Percentiles rank a stretch among this genome's conserved stretches.
Evolutionary conservation across 2,888 invertebrate species (phyloP).

Genomic region (Ornithoptera alexandrae): DNA sequence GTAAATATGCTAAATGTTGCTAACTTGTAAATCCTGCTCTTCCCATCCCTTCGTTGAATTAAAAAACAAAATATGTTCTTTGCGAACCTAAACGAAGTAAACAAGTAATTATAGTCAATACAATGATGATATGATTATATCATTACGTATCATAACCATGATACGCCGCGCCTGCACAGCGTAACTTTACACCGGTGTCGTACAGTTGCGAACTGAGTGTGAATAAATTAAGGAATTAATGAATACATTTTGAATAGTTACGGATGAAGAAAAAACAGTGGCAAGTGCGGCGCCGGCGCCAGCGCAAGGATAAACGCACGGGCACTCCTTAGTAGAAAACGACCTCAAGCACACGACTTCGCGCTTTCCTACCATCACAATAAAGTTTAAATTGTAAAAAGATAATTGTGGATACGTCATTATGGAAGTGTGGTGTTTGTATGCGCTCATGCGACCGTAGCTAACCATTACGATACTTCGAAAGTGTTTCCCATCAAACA

Average conservation of each 20-base stretch:
- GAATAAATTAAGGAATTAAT: conserved; percentile 72
- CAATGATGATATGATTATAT: background rate
- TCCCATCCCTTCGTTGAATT: no score
- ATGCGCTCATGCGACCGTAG: conserved; percentile 78
- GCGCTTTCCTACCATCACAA: conserved; percentile 39
- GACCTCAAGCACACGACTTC: conserved; percentile 39
- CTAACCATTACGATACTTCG: conserved; percentile 74
- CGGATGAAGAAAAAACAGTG: conserved; percentile 72
- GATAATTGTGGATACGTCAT: conserved; percentile 47
- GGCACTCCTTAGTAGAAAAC: conserved; percentile 51
- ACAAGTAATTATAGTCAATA: conserved; percentile 1
- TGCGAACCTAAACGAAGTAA: background rate
- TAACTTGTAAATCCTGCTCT: no score
- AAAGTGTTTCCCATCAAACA: conserved; percentile 56
- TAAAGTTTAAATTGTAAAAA: conserved; percentile 42
- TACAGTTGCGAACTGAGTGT: conserved; percentile 62
- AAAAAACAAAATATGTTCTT: background rate
- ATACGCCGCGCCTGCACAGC: conserved; percentile 44
- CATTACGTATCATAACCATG: background rate
- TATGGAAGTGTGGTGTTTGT: conserved; percentile 51
- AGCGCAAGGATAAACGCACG: conserved; percentile 68
- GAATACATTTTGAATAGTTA: conserved; percentile 74
- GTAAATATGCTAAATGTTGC: no score
- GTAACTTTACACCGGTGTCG: conserved; percentile 4
- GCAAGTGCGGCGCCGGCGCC: conserved; percentile 77